Evolutionary conservation across 1,140 invertebrate species (phyloP).

Genomic region (Drosophila insularis): DNA sequence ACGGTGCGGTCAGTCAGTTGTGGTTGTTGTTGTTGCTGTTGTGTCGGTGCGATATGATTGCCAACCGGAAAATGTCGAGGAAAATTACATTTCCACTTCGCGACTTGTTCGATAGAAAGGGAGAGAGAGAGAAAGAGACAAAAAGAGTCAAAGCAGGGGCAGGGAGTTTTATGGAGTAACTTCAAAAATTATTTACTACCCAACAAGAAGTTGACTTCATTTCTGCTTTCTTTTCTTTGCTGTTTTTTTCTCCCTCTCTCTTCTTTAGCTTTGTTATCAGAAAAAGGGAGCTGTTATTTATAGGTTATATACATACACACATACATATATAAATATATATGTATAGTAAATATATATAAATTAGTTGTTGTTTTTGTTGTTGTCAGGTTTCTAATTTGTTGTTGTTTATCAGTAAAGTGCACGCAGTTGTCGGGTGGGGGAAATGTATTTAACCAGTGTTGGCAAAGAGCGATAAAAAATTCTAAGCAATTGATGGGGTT

Average conservation of each 20-base stretch:
- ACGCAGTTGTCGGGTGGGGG: conserved; percentile 25
- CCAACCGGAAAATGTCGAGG: conserved; percentile 77
- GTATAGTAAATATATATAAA: conserved; percentile 9
- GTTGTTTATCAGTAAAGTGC: conserved; percentile 73
- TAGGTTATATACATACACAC: conserved; percentile 52
- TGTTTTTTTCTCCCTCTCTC: background rate
- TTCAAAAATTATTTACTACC: conserved; percentile 75
- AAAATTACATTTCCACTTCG: conserved; percentile 74
- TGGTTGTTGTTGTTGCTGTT: conserved; percentile 35
- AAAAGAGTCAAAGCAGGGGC: background rate
- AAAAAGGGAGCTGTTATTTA: conserved; percentile 69
- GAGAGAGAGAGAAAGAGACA: conserved; percentile 14
- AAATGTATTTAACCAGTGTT: background rate
- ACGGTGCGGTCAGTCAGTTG: conserved; percentile 33
- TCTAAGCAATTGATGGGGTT: background rate
- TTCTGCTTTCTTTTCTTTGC: conserved; percentile 53
- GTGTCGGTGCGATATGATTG: conserved; percentile 72
- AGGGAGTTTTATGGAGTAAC: conserved; percentile 36
- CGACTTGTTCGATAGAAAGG: conserved; percentile 17
- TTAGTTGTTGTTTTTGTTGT: conserved; percentile 14
- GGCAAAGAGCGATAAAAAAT: background rate
- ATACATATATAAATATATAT: conserved; percentile 38
- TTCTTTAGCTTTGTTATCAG: conserved; percentile 48
- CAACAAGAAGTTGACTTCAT: conserved; percentile 72
- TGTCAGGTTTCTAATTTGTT: conserved; percentile 62